phyloP scores from a whole-genome alignment of 2,113 vertebrate species.

The Aspidoscelis tigris region DNA sequence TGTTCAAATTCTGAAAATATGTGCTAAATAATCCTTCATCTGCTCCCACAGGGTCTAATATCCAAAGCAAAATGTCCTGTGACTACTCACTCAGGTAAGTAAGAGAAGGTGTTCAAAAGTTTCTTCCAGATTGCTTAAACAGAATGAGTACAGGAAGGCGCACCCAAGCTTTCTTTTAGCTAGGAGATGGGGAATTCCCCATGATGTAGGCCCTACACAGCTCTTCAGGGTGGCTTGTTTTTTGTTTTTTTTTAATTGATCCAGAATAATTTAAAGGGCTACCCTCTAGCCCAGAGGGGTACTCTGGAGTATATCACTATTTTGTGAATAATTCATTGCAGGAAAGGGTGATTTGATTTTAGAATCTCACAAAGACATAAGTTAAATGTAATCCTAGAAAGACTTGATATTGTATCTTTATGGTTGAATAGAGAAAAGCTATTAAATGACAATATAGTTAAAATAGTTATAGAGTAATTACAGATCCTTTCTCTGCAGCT shows the following conservation, averaged over 20 bases:
- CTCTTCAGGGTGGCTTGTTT: constrained; percentile 52
- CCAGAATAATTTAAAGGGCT: constrained; percentile 73
- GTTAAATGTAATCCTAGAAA: constrained; percentile 25
- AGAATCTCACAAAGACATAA: constrained; percentile 17
- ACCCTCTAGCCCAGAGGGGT: constrained; percentile 54
- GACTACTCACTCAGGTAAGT: constrained; percentile 67
- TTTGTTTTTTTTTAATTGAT: constrained; percentile 70
- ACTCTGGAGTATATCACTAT: not conserved
- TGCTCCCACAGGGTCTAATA: accelerated
- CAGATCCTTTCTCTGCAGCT: no score
- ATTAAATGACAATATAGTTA: no score
- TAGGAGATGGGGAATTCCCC: constrained; percentile 81
- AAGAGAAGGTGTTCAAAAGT: constrained; percentile 1
- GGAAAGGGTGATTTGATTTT: constrained; percentile 51
- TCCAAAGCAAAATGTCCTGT: not conserved
- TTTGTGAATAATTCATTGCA: constrained; percentile 50
- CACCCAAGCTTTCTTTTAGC: constrained; percentile 74
- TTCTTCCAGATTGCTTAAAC: constrained; percentile 36
- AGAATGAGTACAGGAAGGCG: constrained; percentile 68
- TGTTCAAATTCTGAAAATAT: not conserved
- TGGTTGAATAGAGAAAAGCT: accelerated
- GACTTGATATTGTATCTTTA: not conserved
- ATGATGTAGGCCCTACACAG: constrained; percentile 71
- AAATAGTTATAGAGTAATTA: no score
- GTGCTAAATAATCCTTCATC: not conserved